Percentiles rank a stretch among this genome's conserved stretches.
phyloP scores from a whole-genome alignment of 2,113 vertebrate genomes.

The Bos javanicus region DNA sequence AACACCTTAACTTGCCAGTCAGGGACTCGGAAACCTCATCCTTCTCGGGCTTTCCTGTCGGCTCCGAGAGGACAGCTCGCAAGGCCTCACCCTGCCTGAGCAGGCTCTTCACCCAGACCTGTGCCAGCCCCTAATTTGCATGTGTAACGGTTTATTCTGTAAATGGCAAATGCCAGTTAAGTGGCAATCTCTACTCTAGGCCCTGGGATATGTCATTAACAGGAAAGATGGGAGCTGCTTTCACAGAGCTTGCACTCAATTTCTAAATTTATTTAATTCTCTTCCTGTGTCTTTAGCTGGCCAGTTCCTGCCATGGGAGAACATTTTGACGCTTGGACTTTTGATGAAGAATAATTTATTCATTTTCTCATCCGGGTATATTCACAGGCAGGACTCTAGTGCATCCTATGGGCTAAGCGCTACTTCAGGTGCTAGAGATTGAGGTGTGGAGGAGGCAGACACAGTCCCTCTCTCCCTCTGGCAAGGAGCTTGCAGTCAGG shows the following conservation, averaged over 20 bases:
- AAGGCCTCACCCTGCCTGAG: neutral
- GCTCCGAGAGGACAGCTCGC: neutral
- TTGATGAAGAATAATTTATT: neutral
- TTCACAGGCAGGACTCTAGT: neutral
- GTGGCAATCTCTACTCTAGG: neutral
- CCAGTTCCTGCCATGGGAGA: neutral
- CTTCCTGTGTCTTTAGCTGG: neutral
- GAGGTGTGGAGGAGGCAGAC: neutral
- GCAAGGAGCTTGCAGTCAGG: neutral
- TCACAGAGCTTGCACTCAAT: neutral
- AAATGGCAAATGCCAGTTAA: neutral
- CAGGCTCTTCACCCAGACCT: neutral
- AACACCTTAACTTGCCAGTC: neutral
- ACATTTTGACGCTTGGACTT: neutral
- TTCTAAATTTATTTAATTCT: neutral
- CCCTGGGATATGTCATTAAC: neutral
- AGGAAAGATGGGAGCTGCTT: neutral
- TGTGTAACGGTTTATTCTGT: fast-evolving
- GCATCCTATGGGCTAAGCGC: neutral
- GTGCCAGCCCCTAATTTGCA: too few relatives aligned
- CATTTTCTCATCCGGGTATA: neutral
- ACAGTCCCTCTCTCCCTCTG: neutral
- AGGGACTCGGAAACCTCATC: neutral
- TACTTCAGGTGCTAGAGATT: neutral
- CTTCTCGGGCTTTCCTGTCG: neutral